phyloP scores from a whole-genome alignment of 2,888 invertebrate species.

The Limenitis camilla region DNA sequence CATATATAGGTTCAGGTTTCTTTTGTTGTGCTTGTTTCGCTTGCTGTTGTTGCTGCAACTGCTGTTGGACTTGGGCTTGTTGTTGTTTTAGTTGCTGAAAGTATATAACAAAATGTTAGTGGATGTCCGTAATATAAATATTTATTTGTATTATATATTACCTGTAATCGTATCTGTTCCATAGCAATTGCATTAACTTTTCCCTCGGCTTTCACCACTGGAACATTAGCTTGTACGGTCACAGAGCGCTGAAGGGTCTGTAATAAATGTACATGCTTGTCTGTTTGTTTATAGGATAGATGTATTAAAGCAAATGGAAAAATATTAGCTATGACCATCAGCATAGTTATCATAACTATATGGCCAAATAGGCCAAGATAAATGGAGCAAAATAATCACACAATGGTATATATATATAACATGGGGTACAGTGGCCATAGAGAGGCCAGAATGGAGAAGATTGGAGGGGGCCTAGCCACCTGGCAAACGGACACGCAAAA shows the following conservation, averaged over 20 bases:
- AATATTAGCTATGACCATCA: no score
- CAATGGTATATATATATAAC: no score
- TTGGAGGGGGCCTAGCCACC: no score
- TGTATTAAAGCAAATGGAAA: no score
- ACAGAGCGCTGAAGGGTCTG: conserved; percentile 44
- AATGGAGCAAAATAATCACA: no score
- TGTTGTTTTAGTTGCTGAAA: conserved; percentile 29
- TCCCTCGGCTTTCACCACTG: conserved; percentile 47
- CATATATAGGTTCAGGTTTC: conserved; percentile 65
- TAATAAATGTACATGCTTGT: background rate
- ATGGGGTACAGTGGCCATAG: no score
- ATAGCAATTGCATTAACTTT: conserved; percentile 58
- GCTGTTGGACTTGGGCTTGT: conserved; percentile 35
- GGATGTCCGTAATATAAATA: background rate
- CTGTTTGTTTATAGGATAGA: background rate
- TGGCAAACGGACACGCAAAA: no score
- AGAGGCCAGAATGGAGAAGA: no score
- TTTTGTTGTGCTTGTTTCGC: conserved; percentile 36
- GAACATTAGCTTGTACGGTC: conserved; percentile 37
- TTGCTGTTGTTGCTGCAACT: conserved; percentile 33
- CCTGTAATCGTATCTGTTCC: conserved; percentile 61
- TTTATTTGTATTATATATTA: conserved; percentile 15
- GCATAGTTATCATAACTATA: no score
- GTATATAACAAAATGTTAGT: background rate
- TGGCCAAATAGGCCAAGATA: no score